Evolutionary conservation across 1,140 invertebrate species (phyloP), one percentile per base, ranked within the genome.

Genomic region (Chlorops oryzae): DNA sequence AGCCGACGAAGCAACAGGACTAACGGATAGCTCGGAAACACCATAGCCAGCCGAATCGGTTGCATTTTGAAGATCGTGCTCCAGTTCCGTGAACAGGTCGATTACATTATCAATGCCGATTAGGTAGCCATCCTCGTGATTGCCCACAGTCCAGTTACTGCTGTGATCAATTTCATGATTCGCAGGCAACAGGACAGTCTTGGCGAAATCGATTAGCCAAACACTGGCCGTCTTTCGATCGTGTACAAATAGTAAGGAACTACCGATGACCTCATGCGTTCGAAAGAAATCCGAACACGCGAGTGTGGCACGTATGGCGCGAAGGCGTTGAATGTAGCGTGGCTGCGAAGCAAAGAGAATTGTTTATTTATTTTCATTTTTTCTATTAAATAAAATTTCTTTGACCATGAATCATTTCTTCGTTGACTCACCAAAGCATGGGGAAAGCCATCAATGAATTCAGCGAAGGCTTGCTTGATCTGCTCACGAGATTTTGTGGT

Each of bases 201-300:
- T 98, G 7, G 94, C 96, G 75, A 99, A 99, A 75, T 98, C 96
- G 47, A 98, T 99, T 77, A 99, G 83, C 95, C 95, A 98, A 12
- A 97, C 82, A 51, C 86, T 88, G 5, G 92, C 90, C 60, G 85
- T 85, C 47, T 81, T 80, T 15, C 83, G 78, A 68, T 98, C 94
- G 74, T 97, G 95, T 6, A 98, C 91, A 73, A 99, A 97, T 25
- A 99, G 78, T 40, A 99, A 73, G 20, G 92, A 96, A 69, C 90
- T 95, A 34, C 96, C 96, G 55, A 99, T 96, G n/a, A 98, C 82
- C 75, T 98, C 94, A 74, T 97, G 92, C 3, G 80, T 80, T 55
- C 80, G 77, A 74, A 97, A 97, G 74, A 98, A 97, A 37, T 86
- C 77, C 2, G 92, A 96, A 21, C 82, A 77, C 59, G 86, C 81